Evolutionary conservation across 2,797 vertebrate genomes (phyloP).

Genomic region (Agapornis canus): DNA sequence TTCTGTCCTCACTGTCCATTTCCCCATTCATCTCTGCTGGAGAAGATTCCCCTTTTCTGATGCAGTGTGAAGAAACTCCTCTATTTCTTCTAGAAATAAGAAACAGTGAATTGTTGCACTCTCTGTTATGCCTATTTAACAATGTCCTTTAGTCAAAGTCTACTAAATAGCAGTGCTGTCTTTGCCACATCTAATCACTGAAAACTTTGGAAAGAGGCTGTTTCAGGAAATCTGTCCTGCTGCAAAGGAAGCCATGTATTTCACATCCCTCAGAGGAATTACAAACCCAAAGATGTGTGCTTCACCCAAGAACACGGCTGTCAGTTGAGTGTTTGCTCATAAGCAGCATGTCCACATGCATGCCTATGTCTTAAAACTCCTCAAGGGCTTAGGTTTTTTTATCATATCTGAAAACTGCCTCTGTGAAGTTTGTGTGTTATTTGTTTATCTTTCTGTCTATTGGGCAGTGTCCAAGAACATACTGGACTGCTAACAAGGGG

Average conservation of each 20-base stretch:
- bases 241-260: accelerated
- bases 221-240: not conserved
- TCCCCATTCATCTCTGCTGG: not conserved
- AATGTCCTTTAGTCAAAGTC: not conserved
- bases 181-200: not conserved
- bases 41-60: not conserved
- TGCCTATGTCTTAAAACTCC: not conserved
- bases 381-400: not conserved
- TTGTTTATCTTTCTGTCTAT: not conserved
- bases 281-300: not conserved
- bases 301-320: not conserved
- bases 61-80: not conserved
- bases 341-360: accelerated
- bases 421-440: not conserved
- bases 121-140: not conserved
- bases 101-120: not conserved
- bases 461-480: not conserved
- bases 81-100: not conserved
- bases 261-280: not conserved
- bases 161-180: not conserved
- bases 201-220: not conserved
- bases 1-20: constrained; percentile 14
- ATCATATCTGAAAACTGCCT: not conserved
- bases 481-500: not conserved
- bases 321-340: not conserved